These are phyloP conservation scores for Distichodus sexfasciatus DNA, from an alignment of 2,797 vertebrate genomes.

Conservation along the genomic window DNA sequence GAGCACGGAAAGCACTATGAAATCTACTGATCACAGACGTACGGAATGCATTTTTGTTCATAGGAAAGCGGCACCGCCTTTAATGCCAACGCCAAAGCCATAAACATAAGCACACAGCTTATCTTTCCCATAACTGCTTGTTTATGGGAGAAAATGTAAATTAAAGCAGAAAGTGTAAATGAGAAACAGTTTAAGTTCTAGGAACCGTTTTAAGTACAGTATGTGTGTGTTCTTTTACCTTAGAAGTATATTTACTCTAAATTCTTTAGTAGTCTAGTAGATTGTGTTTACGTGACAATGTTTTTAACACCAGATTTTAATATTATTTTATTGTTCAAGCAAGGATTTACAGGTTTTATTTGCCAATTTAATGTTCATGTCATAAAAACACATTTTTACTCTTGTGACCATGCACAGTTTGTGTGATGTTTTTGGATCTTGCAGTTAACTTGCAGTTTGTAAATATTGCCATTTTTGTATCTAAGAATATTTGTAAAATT, in stretches of 20 bases:
- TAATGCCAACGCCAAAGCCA: too few species aligned
- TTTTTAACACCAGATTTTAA: too few species aligned
- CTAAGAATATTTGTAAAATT: conserved; percentile 62
- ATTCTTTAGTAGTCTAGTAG: neutral
- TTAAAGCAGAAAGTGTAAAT: neutral
- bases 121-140: too few species aligned
- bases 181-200: neutral
- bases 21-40: neutral
- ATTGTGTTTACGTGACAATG: neutral
- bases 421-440: conserved; percentile 5
- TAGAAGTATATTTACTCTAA: neutral
- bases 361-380: too few species aligned
- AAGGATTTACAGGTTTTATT: too few species aligned
- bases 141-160: too few species aligned
- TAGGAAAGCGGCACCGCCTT: too few species aligned
- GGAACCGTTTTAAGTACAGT: neutral
- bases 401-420: neutral
- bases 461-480: conserved; percentile 59
- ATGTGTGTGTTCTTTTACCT: conserved; percentile 1
- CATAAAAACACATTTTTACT: too few species aligned
- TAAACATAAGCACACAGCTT: too few species aligned
- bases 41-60: neutral
- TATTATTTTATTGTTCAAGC: too few species aligned
- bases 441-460: conserved; percentile 30
- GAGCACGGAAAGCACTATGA: neutral